Percentiles rank a stretch among this genome's conserved stretches.
Conservation (phyloP, 2,797 vertebrate genomes). For the Fistularia commersonii region DNA sequence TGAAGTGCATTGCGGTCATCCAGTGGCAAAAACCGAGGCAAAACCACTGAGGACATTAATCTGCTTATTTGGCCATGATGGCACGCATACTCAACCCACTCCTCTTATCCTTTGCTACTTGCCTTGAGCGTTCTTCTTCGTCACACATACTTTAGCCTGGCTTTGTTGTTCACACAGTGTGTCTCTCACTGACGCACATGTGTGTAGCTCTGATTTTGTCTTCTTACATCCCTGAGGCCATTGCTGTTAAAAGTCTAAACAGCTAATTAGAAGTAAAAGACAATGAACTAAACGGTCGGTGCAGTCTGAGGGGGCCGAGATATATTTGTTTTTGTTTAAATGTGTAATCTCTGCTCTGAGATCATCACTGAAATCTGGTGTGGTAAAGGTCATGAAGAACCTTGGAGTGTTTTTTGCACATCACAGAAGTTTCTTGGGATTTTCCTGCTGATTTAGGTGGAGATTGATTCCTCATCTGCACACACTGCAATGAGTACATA, state of each 20-base stretch:
- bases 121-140: slow-evolving; percentile 40
- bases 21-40: slow-evolving; percentile 21
- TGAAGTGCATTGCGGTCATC: slow-evolving; percentile 30
- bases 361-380: neutral
- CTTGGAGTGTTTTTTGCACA: slow-evolving; percentile 8
- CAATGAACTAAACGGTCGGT: slow-evolving; percentile 7
- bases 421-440: slow-evolving; percentile 6
- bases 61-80: slow-evolving; percentile 42
- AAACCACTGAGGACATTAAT: slow-evolving; percentile 31
- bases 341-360: neutral
- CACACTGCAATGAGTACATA: neutral
- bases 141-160: slow-evolving; percentile 40
- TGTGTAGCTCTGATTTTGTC: slow-evolving; percentile 15
- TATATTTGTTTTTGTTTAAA: slow-evolving; percentile 3
- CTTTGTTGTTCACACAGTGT: slow-evolving; percentile 28
- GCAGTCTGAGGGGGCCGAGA: slow-evolving; percentile 13
- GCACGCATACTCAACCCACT: slow-evolving; percentile 36
- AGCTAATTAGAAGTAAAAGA: slow-evolving; percentile 9
- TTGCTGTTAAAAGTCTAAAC: neutral
- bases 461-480: neutral
- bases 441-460: slow-evolving; percentile 3
- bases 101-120: slow-evolving; percentile 12
- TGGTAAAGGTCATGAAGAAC: slow-evolving; percentile 5
- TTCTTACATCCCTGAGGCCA: slow-evolving; percentile 12
- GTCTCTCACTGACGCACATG: slow-evolving; percentile 14